phyloP scores from a whole-genome alignment of 1,140 invertebrate species.

The Lordiphosa collinella region DNA sequence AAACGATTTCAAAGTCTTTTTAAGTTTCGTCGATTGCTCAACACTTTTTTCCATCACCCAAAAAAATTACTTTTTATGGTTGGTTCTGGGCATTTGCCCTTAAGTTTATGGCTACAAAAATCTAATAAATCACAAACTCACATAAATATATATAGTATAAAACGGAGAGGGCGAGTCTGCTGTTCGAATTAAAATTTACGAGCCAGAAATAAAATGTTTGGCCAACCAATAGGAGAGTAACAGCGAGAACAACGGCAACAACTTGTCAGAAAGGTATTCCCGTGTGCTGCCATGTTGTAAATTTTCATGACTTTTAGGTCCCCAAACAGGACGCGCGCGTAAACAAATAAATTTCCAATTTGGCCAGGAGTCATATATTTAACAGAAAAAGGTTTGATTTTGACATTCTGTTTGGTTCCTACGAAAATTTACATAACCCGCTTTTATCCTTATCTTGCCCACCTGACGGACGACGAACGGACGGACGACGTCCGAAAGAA shows the following conservation, averaged over 20 bases:
- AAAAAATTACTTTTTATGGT: slow-evolving; percentile 47
- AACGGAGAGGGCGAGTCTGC: slow-evolving; percentile 40
- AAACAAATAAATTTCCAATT: slow-evolving; percentile 78
- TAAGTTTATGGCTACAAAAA: slow-evolving; percentile 59
- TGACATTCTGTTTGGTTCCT: slow-evolving; percentile 50
- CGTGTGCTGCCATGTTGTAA: slow-evolving; percentile 64
- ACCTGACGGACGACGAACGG: slow-evolving; percentile 50
- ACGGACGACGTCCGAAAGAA: neutral
- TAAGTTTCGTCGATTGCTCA: slow-evolving; percentile 32
- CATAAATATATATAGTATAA: slow-evolving; percentile 54
- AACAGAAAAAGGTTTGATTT: slow-evolving; percentile 50
- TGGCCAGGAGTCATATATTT: slow-evolving; percentile 72
- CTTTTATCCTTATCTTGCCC: slow-evolving; percentile 69
- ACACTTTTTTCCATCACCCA: slow-evolving; percentile 40
- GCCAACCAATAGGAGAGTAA: slow-evolving; percentile 56
- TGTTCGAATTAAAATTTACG: slow-evolving; percentile 64
- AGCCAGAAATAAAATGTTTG: slow-evolving; percentile 54
- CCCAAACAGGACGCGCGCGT: slow-evolving; percentile 50
- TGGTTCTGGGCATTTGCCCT: slow-evolving; percentile 22
- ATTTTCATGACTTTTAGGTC: slow-evolving; percentile 75
- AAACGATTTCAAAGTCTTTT: slow-evolving; percentile 23
- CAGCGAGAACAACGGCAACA: slow-evolving; percentile 5
- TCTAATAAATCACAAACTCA: slow-evolving; percentile 74
- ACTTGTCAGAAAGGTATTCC: slow-evolving; percentile 40
- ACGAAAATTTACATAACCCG: slow-evolving; percentile 71